phyloP scores from a whole-genome alignment of 2,113 vertebrate species.

The Labeo catla region DNA sequence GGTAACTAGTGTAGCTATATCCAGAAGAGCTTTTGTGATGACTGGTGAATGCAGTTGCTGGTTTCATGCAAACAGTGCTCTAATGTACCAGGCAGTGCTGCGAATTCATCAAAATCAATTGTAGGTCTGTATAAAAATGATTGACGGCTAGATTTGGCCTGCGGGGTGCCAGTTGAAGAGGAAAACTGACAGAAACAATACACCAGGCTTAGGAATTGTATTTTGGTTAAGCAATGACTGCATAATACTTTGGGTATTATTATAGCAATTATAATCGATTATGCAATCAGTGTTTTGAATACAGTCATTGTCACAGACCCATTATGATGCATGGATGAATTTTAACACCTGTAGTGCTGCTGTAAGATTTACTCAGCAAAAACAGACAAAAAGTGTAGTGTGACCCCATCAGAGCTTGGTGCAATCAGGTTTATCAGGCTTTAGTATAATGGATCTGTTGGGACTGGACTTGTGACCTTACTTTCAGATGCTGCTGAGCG shows the following conservation, averaged over 20 bases:
- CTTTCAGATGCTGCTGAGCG: neutral
- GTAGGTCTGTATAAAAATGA: conserved; percentile 7
- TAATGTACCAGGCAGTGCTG: neutral
- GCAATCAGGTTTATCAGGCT: neutral
- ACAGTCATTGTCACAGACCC: neutral
- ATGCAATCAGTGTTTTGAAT: neutral
- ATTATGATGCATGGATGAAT: neutral
- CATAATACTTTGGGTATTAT: neutral
- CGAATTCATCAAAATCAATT: conserved; percentile 23
- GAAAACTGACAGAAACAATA: conserved; percentile 11
- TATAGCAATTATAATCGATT: conserved; percentile 5
- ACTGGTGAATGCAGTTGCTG: neutral
- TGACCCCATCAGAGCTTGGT: neutral
- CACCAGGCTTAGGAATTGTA: conserved; percentile 7
- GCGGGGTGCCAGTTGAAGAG: neutral
- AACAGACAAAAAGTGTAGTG: neutral
- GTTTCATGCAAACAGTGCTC: neutral
- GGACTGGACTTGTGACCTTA: conserved; percentile 10
- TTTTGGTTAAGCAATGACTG: neutral
- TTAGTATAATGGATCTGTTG: conserved; percentile 22
- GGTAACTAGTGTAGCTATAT: neutral
- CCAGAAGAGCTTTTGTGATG: neutral
- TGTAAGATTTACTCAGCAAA: neutral
- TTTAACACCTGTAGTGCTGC: neutral
- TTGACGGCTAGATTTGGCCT: conserved; percentile 15